Conservation (phyloP, 2,113 vertebrate genomes). For the Zingel zingel region DNA sequence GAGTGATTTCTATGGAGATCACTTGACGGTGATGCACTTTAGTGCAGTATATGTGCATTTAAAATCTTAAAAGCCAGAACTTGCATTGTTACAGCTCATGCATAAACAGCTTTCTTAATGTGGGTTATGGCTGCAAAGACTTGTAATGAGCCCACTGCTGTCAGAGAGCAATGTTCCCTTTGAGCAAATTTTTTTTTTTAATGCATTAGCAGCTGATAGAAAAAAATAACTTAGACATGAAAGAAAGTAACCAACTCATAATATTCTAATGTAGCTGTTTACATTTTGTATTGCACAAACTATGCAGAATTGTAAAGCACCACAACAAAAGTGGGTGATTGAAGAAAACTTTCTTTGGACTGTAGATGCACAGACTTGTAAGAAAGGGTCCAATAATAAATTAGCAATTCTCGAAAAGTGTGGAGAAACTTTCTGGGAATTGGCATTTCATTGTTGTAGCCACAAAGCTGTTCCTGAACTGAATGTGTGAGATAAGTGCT, state of each 20-base stretch:
- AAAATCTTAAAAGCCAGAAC: conserved; percentile 31
- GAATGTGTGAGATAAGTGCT: conserved; percentile 79
- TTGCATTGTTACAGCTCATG: conserved; percentile 36
- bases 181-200: conserved; percentile 24
- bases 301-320: conserved; percentile 5
- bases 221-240: conserved; percentile 43
- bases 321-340: conserved; percentile 43
- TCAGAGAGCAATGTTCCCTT: conserved; percentile 37
- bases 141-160: conserved; percentile 52
- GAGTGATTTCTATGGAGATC: conserved; percentile 49
- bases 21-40: background rate
- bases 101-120: conserved; percentile 48
- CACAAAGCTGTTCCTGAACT: conserved; percentile 73
- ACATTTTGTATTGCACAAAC: conserved; percentile 34
- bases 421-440: conserved; percentile 71
- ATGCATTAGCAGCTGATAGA: conserved; percentile 33
- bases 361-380: conserved; percentile 49
- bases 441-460: conserved; percentile 74
- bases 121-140: conserved; percentile 31
- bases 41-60: conserved; percentile 11
- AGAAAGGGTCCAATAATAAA: conserved; percentile 73
- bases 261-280: conserved; percentile 30
- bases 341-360: conserved; percentile 68
- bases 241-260: conserved; percentile 17
- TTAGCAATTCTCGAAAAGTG: conserved; percentile 63